Conservation (phyloP, 2,888 invertebrate species). For the Ectemnius continuus region DNA sequence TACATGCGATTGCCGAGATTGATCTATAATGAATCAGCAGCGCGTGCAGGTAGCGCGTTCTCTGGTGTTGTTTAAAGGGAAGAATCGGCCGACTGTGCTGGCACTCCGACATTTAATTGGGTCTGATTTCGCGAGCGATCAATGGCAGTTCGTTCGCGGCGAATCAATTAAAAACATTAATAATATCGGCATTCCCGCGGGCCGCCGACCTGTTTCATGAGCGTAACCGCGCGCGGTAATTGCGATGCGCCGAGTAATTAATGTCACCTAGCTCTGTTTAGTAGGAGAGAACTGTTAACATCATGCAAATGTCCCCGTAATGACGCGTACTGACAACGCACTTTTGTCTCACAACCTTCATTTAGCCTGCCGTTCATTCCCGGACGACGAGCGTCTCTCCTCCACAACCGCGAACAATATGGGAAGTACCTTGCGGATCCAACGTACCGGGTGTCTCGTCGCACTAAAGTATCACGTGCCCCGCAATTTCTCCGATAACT, state of each 20-base stretch:
- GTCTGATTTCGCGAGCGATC: slow-evolving; percentile 18
- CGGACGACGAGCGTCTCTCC: slow-evolving; percentile 45
- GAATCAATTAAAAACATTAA: slow-evolving; percentile 45
- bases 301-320: slow-evolving; percentile 53
- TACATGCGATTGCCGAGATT: no score
- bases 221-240: slow-evolving; percentile 39
- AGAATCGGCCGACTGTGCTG: no score
- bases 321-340: slow-evolving; percentile 55
- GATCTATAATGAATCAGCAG: no score
- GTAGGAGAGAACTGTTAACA: slow-evolving; percentile 45
- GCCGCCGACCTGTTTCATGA: slow-evolving; percentile 48
- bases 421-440: slow-evolving; percentile 46
- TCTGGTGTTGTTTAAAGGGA: background rate
- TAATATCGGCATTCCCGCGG: slow-evolving; percentile 27
- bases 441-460: slow-evolving; percentile 42
- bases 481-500: no score
- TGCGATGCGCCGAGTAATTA: slow-evolving; percentile 46
- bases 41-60: background rate
- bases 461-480: slow-evolving; percentile 1
- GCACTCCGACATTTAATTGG: background rate
- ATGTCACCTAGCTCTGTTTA: slow-evolving; percentile 49
- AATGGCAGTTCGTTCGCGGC: slow-evolving; percentile 5
- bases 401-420: slow-evolving; percentile 50
- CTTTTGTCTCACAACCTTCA: slow-evolving; percentile 56
- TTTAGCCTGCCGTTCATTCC: slow-evolving; percentile 51